Evolutionary conservation across 2,888 invertebrate species (phyloP).

Genomic region (Hydroisotoma schaefferi): DNA sequence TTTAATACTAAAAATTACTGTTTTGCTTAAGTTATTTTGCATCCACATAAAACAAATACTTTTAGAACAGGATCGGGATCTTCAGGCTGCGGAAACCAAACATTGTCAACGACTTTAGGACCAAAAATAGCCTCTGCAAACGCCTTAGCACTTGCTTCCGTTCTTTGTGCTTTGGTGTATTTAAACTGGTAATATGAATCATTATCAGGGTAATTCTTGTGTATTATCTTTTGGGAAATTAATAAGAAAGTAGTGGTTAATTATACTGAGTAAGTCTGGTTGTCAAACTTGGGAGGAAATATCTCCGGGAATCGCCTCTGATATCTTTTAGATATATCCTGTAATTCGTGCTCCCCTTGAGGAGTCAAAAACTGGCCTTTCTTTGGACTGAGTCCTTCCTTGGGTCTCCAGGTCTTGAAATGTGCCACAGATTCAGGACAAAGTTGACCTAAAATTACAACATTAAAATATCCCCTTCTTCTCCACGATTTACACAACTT

Average conservation of each 20-base stretch:
- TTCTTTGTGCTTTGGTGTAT: conserved; percentile 71
- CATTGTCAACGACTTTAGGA: conserved; percentile 59
- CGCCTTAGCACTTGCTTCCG: conserved; percentile 68
- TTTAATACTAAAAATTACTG: not conserved
- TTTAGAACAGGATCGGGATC: conserved; percentile 65
- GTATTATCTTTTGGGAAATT: not conserved
- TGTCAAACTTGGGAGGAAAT: conserved; percentile 23
- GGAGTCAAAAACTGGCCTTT: conserved; percentile 20
- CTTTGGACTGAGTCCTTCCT: conserved; percentile 13
- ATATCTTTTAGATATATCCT: no score
- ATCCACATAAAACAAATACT: conserved; percentile 55
- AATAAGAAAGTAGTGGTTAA: not conserved
- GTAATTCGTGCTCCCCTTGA: conserved; percentile 30
- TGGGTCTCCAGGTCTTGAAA: conserved; percentile 19
- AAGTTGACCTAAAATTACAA: conserved; percentile 5
- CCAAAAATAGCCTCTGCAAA: conserved; percentile 75
- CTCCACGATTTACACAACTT: no score
- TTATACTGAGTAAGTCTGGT: conserved; percentile 19
- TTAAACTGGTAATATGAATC: conserved; percentile 52
- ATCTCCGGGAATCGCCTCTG: conserved; percentile 26
- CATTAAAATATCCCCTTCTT: no score
- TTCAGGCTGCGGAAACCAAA: conserved; percentile 64
- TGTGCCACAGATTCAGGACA: conserved; percentile 10
- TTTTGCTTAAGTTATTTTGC: not conserved
- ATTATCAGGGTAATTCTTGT: no score